Conservation (phyloP, 2,888 invertebrate genomes). For the Atethmia centrago region DNA sequence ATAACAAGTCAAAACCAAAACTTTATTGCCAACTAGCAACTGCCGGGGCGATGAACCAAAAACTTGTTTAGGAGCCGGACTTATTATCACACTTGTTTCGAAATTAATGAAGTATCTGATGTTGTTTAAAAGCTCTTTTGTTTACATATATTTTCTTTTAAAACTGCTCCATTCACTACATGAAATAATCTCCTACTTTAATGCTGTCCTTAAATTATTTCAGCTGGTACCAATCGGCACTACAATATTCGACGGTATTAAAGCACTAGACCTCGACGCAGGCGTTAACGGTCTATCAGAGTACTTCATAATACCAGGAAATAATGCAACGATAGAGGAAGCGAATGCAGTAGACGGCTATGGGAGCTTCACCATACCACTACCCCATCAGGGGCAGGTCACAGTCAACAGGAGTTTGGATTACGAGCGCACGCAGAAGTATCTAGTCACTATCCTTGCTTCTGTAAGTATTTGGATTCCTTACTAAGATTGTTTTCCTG, state of each 20-base stretch:
- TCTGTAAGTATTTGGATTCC: constrained; percentile 92
- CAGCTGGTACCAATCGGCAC: constrained; percentile 96
- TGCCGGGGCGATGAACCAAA: too few relatives aligned
- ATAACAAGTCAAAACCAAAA: too few relatives aligned
- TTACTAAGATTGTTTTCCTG: too few relatives aligned
- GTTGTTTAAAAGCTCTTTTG: not conserved
- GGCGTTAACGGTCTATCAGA: constrained; percentile 97
- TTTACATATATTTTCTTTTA: not conserved
- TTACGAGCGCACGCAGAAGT: constrained; percentile 96
- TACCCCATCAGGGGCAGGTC: constrained; percentile 97
- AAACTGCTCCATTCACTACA: not conserved
- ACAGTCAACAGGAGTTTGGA: constrained; percentile 96
- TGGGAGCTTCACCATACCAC: constrained; percentile 95
- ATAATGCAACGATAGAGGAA: constrained; percentile 81
- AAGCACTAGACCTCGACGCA: constrained; percentile 95
- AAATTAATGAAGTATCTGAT: not conserved
- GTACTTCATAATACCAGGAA: constrained; percentile 94
- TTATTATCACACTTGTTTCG: not conserved
- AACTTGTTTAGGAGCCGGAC: not conserved
- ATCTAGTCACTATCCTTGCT: constrained; percentile 96
- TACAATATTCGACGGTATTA: constrained; percentile 95
- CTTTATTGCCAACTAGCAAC: too few relatives aligned
- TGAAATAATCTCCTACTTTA: not conserved
- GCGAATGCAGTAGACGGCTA: constrained; percentile 94
- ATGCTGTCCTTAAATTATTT: constrained; percentile 57